Base-by-base conservation (phyloP, 2,113 vertebrate species). In the Misgurnus mizolepis region DNA sequence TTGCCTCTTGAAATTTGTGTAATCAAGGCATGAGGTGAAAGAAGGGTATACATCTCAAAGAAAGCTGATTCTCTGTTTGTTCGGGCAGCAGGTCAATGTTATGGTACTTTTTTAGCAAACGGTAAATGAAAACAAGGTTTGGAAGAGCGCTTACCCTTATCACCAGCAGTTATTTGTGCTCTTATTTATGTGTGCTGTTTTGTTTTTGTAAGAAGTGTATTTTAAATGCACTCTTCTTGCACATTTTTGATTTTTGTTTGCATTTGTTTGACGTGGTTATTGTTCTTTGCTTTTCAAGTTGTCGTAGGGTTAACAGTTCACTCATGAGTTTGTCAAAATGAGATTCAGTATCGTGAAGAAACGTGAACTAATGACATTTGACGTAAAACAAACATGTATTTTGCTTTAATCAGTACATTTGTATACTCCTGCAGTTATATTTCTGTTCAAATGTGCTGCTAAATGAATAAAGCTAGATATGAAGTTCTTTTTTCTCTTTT, bases 361-460 rank as follows among this genome's bases (percentile, higher is more conserved):
- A 89, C 88, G 61, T 89, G 72, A 88, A 88, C 88, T 88, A 88
- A 85, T 43, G 88, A 94, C 94, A 95, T 92, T 86, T 90, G 94
- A 94, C 92, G 86, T 93, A 91, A 58, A 92, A 88, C 90, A 90
- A 91, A 80, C 86, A 91, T 95, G 95, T 98, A 95, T 95, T 97
- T 98, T 98, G 95, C 95, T 96, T 98, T 97, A 94, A 94, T 96
- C 95, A 94, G 94, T 93, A 95, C 94, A 96, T 98, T 98, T 98
- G 96, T 98, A 97, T 98, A 97, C 94, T 96, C 93, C 91, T 92
- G 94, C 95, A 95, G 95, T 95, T 98, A 95, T 98, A 97, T 95
- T 96, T 97, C 96, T 98, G 96, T 98, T 34, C 97, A 96, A 75
- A 81, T 78, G 82, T 86, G 85, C 85, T 86, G 85, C 82, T 86